A percentile compares a stretch with the other conserved stretches of the same genome.
Evolutionary conservation across 1,140 invertebrate species (phyloP).

Genomic region (Leguminivora glycinivorella): DNA sequence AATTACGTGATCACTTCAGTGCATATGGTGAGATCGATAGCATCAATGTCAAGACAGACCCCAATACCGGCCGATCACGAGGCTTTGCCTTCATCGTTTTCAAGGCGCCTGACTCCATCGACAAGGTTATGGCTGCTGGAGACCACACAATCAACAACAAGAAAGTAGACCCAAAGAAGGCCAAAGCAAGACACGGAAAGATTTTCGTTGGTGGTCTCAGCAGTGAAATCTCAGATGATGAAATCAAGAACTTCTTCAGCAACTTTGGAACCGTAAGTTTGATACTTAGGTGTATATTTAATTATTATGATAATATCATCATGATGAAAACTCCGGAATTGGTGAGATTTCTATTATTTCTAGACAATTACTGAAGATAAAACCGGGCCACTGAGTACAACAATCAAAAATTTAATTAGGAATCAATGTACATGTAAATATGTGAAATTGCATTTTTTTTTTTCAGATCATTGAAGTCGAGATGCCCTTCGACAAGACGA

Average conservation of each 20-base stretch:
- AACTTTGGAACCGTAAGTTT: slow-evolving; percentile 92
- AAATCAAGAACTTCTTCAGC: slow-evolving; percentile 94
- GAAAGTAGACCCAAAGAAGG: slow-evolving; percentile 97
- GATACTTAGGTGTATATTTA: slow-evolving; percentile 8
- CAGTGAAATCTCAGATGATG: slow-evolving; percentile 93
- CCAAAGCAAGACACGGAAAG: slow-evolving; percentile 95
- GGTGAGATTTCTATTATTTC: slow-evolving; percentile 68
- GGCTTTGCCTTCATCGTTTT: slow-evolving; percentile 98
- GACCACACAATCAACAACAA: slow-evolving; percentile 96
- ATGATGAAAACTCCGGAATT: slow-evolving; percentile 74
- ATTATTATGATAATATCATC: neutral
- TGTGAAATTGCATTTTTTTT: slow-evolving; percentile 38
- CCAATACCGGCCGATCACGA: slow-evolving; percentile 92
- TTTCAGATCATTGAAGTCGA: slow-evolving; percentile 94
- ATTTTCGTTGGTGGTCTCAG: slow-evolving; percentile 97
- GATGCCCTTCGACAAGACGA: slow-evolving; percentile 97
- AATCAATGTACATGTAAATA: neutral
- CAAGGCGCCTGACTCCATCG: slow-evolving; percentile 90
- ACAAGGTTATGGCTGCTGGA: slow-evolving; percentile 91
- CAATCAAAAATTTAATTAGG: neutral
- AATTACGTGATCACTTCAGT: slow-evolving; percentile 93
- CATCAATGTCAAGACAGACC: slow-evolving; percentile 96
- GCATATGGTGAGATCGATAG: slow-evolving; percentile 95
- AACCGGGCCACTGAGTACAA: slow-evolving; percentile 72
- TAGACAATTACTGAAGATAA: slow-evolving; percentile 62